phyloP scores from a whole-genome alignment of 1,140 invertebrate species.

The Bombus ignitus region DNA sequence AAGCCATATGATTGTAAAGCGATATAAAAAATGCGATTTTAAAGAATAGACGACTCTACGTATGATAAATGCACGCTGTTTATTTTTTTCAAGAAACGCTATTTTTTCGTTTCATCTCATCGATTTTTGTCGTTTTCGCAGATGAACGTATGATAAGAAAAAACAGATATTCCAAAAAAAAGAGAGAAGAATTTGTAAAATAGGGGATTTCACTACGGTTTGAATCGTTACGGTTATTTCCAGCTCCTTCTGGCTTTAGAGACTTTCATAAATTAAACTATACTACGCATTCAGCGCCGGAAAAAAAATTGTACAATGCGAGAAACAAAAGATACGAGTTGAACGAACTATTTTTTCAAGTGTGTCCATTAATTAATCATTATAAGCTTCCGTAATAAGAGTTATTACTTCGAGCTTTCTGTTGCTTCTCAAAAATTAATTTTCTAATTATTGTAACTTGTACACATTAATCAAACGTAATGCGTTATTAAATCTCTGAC shows the following conservation, averaged over 20 bases:
- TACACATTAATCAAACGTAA: background rate
- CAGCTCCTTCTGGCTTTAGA: background rate
- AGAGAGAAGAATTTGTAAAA: background rate
- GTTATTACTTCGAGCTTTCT: background rate
- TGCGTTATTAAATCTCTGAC: background rate
- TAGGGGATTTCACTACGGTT: background rate
- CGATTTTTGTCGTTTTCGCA: too few species aligned
- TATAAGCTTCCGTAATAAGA: too few species aligned
- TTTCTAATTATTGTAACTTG: background rate
- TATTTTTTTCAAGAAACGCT: background rate
- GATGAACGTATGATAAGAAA: background rate
- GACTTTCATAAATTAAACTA: slow-evolving; percentile 5
- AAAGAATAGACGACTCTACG: too few species aligned
- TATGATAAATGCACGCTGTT: background rate
- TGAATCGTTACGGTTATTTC: slow-evolving; percentile 22
- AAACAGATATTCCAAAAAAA: background rate
- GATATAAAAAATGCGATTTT: background rate
- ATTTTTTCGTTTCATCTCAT: background rate
- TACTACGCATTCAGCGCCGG: background rate
- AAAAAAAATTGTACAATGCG: background rate
- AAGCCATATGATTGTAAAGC: background rate
- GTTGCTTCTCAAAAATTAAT: background rate
- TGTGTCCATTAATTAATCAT: background rate
- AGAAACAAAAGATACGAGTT: background rate
- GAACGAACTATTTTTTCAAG: background rate